A percentile compares a stretch with the other conserved stretches of the same genome.
phyloP scores from a whole-genome alignment of 2,888 invertebrate genomes.

The Oscheius sp. region DNA sequence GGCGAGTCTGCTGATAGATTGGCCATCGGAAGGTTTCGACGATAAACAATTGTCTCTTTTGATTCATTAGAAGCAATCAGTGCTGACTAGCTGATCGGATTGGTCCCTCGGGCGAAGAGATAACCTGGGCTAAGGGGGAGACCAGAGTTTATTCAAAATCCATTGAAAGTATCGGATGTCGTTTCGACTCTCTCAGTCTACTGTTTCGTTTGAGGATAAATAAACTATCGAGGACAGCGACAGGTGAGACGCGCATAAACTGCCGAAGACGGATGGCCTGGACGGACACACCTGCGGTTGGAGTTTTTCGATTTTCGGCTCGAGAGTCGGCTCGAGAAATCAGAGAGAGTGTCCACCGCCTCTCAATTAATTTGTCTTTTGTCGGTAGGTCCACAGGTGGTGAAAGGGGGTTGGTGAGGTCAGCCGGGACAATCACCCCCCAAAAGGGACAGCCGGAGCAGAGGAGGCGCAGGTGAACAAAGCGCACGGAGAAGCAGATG shows the following conservation, averaged over 20 bases:
- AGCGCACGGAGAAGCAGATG: slow-evolving; percentile 22
- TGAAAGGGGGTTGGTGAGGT: slow-evolving; percentile 17
- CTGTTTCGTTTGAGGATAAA: slow-evolving; percentile 6
- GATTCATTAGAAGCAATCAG: too few species aligned
- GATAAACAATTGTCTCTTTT: too few species aligned
- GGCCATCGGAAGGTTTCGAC: too few species aligned
- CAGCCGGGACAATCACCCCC: slow-evolving; percentile 12
- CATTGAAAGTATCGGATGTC: slow-evolving; percentile 3
- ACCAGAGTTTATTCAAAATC: neutral
- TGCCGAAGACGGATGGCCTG: neutral
- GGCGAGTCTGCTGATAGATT: neutral
- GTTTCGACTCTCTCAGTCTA: neutral
- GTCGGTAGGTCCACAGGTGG: slow-evolving; percentile 22
- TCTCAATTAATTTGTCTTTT: slow-evolving; percentile 28
- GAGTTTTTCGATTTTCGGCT: neutral
- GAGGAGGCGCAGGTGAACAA: slow-evolving; percentile 22
- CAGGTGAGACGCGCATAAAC: slow-evolving; percentile 17
- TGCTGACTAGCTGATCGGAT: too few species aligned
- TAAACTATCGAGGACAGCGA: slow-evolving; percentile 4
- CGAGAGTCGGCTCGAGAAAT: neutral
- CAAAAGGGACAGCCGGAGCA: neutral
- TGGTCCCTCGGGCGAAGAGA: too few species aligned
- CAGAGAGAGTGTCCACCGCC: neutral
- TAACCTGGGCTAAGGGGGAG: too few species aligned
- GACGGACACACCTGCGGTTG: neutral